Evolutionary conservation across 2,113 vertebrate genomes (phyloP), one percentile per base, ranked within the genome.

Genomic region (Neopipo cinnamomea): DNA sequence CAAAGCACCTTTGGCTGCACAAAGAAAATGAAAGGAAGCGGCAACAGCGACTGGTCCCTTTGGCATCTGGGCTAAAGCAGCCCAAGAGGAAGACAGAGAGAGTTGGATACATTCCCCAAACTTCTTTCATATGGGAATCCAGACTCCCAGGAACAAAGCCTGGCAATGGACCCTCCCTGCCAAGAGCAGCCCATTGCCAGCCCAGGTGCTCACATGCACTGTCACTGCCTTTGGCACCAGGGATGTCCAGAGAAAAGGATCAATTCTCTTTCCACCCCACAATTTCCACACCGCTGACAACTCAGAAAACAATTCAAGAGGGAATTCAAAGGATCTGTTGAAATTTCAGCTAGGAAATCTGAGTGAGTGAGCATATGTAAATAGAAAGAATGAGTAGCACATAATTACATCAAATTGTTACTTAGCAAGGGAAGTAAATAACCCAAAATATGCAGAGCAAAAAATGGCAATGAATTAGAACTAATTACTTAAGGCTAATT

Each of bases 401-500:
- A 91, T 97, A 98, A 98, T 98, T 98, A 98, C 97, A 97, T 97
- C 97, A 98, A 98, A 98, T 98, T 97, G 97, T 97, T 97, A 98
- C 97, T 98, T 98, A 98, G 97, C 94, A 97, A 97, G 93, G 86
- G 97, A 98, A 98, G 98, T 98, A 98, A 98, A 98, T 98, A 98
- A 98, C 97, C 91, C 97, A 98, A 98, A 98, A 97, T 97, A 97
- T 75, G 95, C 95, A 94, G 96, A 97, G 94, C 93, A 95, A 97
- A 97, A 97, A 96, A 95, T 80, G 96, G 82, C 92, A 71, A 88
- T 98, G 97, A 98, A 98, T 98, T 98, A 98, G 94, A 97, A 96
- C 97, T 97, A 98, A 98, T 98, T 98, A 98, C 97, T 98, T 98
- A 97, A 97, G 97, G 97, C 98, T 98, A 98, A 98, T 98, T 98